These are phyloP conservation scores for Sinocyclocheilus maitianheensis DNA, from an alignment of 2,113 vertebrate genomes.

Conservation along the genomic window DNA sequence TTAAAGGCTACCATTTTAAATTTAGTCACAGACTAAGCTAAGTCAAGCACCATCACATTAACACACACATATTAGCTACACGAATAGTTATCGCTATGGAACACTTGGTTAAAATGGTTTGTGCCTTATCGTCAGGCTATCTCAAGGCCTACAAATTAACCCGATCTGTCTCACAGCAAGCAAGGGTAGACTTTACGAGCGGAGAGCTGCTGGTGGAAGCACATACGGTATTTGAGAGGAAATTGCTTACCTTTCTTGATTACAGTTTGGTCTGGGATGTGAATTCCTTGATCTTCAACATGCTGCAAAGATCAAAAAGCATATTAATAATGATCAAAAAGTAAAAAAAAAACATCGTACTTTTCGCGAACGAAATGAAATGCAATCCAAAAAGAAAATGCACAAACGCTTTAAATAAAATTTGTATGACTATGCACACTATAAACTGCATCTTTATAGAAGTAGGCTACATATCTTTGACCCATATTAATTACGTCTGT, in stretches of 20 bases:
- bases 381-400: neutral
- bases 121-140: slow-evolving; percentile 29
- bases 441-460: neutral
- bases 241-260: slow-evolving; percentile 99
- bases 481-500: neutral
- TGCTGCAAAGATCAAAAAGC: slow-evolving; percentile 87
- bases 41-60: slow-evolving; percentile 29
- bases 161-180: slow-evolving; percentile 32
- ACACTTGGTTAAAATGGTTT: slow-evolving; percentile 37
- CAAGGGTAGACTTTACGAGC: slow-evolving; percentile 37
- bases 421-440: neutral
- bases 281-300: slow-evolving; percentile 98
- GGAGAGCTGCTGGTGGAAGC: slow-evolving; percentile 79
- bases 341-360: too few species aligned
- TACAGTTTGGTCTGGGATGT: slow-evolving; percentile 99
- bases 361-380: neutral
- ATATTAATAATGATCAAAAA: neutral
- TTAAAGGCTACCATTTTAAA: slow-evolving; percentile 68
- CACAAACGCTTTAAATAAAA: neutral
- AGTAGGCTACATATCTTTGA: neutral
- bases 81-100: neutral
- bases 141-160: slow-evolving; percentile 53
- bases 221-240: slow-evolving; percentile 85
- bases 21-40: slow-evolving; percentile 58
- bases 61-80: slow-evolving; percentile 3